A percentile compares a stretch with the other conserved stretches of the same genome.
phyloP scores from a whole-genome alignment of 2,888 invertebrate genomes.

The Keiferia lycopersicella region DNA sequence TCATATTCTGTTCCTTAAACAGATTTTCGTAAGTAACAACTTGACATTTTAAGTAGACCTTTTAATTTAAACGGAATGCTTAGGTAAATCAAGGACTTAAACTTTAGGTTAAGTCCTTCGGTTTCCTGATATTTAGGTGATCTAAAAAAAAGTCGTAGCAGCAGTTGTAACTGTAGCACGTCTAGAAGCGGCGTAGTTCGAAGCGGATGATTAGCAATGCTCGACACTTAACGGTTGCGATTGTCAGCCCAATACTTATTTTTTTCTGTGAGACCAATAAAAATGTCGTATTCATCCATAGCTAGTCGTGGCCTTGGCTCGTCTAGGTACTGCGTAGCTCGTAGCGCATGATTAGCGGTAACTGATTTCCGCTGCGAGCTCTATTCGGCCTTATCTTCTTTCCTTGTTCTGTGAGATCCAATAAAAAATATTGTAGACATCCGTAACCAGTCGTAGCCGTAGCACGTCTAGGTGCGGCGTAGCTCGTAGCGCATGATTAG shows the following conservation, averaged over 20 bases:
- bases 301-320: neutral
- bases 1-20: too few species aligned
- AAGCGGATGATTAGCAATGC: conserved; percentile 70
- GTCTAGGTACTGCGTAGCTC: conserved; percentile 15
- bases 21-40: too few species aligned
- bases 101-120: too few species aligned
- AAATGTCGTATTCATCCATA: too few species aligned
- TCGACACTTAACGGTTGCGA: conserved; percentile 77
- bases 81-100: too few species aligned
- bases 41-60: too few species aligned
- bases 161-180: neutral
- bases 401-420: too few species aligned
- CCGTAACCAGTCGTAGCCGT: neutral
- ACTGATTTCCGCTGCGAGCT: conserved; percentile 73
- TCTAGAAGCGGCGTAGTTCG: neutral
- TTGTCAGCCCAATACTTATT: conserved; percentile 44
- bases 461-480: conserved; percentile 17
- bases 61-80: too few species aligned
- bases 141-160: neutral
- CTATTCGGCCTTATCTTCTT: neutral
- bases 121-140: neutral
- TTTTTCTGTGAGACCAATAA: too few species aligned
- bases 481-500: conserved; percentile 65
- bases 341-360: conserved; percentile 70
- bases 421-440: neutral